Evolutionary conservation across 2,888 invertebrate species (phyloP).

Genomic region (Stegana nigrithorax): DNA sequence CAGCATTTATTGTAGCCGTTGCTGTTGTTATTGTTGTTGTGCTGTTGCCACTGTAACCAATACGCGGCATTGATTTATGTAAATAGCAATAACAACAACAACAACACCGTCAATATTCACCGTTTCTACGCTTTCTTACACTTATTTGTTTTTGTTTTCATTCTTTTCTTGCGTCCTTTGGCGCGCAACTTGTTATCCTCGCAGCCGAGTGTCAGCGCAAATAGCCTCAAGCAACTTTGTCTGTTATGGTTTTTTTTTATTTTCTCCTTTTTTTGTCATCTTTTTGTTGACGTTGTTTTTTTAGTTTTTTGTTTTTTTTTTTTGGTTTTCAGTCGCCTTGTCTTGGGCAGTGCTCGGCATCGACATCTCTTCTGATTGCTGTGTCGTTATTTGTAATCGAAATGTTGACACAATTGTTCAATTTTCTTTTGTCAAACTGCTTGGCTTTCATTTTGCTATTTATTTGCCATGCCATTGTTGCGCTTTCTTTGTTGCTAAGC

Average conservation of each 20-base stretch:
- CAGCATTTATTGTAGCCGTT: too few relatives aligned
- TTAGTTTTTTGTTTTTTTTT: too few relatives aligned
- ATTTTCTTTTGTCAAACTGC: neutral
- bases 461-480: neutral
- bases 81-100: too few relatives aligned
- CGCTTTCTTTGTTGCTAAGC: neutral
- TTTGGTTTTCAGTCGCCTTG: too few relatives aligned
- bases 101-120: too few relatives aligned
- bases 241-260: constrained; percentile 7
- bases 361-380: too few relatives aligned
- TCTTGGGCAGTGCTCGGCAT: too few relatives aligned
- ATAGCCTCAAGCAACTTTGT: constrained; percentile 3
- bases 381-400: constrained; percentile 17
- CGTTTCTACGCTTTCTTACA: too few relatives aligned
- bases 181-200: neutral
- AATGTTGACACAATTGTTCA: constrained; percentile 23
- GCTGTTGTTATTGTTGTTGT: neutral
- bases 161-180: neutral
- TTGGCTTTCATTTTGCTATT: constrained; percentile 1
- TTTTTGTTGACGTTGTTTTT: too few relatives aligned
- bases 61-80: neutral
- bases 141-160: neutral
- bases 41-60: neutral
- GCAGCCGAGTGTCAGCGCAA: constrained; percentile 1
- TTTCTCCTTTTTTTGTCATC: neutral